A percentile compares a stretch with the other conserved stretches of the same genome.
Evolutionary conservation across 1,140 invertebrate species (phyloP).

Genomic region (Caerostris darwini): DNA sequence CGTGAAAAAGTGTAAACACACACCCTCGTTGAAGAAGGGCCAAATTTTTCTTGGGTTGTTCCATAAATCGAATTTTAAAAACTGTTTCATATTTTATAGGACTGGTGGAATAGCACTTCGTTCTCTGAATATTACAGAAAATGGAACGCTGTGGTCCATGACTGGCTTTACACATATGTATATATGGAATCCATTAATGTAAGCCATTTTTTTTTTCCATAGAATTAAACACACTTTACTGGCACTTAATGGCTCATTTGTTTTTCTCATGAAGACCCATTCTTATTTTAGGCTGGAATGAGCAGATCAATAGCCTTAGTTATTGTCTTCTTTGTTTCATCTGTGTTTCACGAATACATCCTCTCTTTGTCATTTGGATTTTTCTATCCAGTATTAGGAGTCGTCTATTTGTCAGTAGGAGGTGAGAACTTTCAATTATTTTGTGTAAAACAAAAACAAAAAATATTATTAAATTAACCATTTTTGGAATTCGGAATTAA

Average conservation of each 20-base stretch:
- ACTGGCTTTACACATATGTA: slow-evolving; percentile 96
- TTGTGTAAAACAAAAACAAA: background rate
- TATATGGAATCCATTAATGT: slow-evolving; percentile 91
- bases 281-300: slow-evolving; percentile 21
- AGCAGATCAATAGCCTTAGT: slow-evolving; percentile 79
- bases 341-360: slow-evolving; percentile 83
- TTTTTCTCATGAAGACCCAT: background rate
- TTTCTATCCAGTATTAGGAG: slow-evolving; percentile 83
- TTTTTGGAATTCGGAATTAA: too few species aligned
- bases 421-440: slow-evolving; percentile 81
- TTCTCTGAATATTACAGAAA: slow-evolving; percentile 92
- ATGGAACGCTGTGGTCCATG: slow-evolving; percentile 97
- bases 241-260: too few species aligned
- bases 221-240: too few species aligned
- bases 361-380: slow-evolving; percentile 82
- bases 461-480: too few species aligned
- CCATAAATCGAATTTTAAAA: too few species aligned
- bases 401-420: slow-evolving; percentile 82
- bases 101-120: slow-evolving; percentile 96
- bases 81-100: slow-evolving; percentile 84
- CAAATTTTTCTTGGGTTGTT: too few species aligned
- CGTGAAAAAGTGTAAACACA: too few species aligned
- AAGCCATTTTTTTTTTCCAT: slow-evolving; percentile 78
- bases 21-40: too few species aligned
- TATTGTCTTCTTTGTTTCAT: slow-evolving; percentile 82